phyloP scores from a whole-genome alignment of 1,140 invertebrate species.

The Calliphora vicina region DNA sequence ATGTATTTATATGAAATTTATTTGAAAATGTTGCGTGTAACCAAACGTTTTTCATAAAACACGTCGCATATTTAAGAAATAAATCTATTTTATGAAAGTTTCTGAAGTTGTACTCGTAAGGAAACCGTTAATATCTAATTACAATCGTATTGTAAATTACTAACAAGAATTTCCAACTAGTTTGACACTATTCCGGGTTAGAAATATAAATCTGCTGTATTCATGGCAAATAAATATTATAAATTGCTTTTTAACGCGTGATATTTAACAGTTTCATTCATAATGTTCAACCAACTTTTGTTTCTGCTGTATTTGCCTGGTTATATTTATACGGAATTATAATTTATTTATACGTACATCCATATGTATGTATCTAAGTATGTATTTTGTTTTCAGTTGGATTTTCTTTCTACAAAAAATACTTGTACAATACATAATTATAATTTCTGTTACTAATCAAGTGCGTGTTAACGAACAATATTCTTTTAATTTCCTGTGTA shows the following conservation, averaged over 20 bases:
- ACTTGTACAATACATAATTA: slow-evolving; percentile 12
- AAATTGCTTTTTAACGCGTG: slow-evolving; percentile 28
- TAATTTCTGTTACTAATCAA: slow-evolving; percentile 15
- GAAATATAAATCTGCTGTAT: neutral
- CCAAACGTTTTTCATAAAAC: too few relatives aligned
- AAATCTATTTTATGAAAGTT: too few relatives aligned
- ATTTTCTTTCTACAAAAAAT: neutral
- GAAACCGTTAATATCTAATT: too few relatives aligned
- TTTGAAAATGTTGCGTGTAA: too few relatives aligned
- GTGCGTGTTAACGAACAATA: slow-evolving; percentile 23
- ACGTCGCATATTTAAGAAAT: too few relatives aligned
- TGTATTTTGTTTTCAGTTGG: neutral
- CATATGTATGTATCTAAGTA: too few relatives aligned
- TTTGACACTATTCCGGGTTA: neutral
- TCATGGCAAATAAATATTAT: slow-evolving; percentile 4
- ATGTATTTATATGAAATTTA: too few relatives aligned
- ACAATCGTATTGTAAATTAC: neutral
- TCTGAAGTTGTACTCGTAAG: too few relatives aligned
- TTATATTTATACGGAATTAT: neutral
- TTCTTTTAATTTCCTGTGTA: slow-evolving; percentile 29
- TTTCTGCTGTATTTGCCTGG: neutral
- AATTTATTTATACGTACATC: neutral
- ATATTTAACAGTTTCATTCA: slow-evolving; percentile 34
- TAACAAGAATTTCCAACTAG: neutral
- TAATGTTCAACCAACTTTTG: slow-evolving; percentile 11